phyloP scores from a whole-genome alignment of 2,888 invertebrate species.

The Macrophya annulata region DNA sequence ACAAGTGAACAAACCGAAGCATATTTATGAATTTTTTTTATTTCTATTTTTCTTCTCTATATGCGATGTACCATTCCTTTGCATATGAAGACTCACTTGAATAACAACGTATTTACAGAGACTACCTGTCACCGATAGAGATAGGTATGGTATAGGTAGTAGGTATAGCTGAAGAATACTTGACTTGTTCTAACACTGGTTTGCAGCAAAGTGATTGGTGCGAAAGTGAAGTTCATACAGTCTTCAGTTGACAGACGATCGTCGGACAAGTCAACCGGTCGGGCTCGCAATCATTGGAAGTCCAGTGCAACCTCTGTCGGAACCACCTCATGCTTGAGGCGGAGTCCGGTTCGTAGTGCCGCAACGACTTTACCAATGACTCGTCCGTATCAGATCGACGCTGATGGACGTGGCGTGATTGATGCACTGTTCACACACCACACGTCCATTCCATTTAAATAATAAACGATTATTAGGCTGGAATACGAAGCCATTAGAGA shows the following conservation, averaged over 20 bases:
- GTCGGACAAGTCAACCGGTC: conserved; percentile 38
- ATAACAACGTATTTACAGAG: conserved; percentile 1
- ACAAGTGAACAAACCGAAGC: background rate
- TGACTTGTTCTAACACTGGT: conserved; percentile 28
- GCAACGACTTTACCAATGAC: conserved; percentile 54
- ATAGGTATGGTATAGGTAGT: background rate
- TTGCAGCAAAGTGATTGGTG: conserved; percentile 37
- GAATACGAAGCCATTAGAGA: conserved; percentile 57
- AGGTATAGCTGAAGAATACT: background rate
- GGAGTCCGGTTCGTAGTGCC: conserved; percentile 42
- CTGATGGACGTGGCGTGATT: conserved; percentile 57
- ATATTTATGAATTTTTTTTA: background rate
- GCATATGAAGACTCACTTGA: conserved; percentile 2
- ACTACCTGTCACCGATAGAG: conserved; percentile 15
- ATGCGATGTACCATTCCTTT: background rate
- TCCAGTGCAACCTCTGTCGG: conserved; percentile 26
- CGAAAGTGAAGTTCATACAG: conserved; percentile 50
- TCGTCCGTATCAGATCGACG: conserved; percentile 56
- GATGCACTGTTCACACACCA: conserved; percentile 58
- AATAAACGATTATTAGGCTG: conserved; percentile 58
- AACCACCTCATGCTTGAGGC: conserved; percentile 38
- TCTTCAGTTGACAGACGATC: conserved; percentile 46
- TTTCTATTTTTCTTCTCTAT: too few relatives aligned
- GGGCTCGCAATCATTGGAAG: conserved; percentile 31
- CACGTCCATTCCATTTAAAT: conserved; percentile 58